These are phyloP conservation scores for Gallinago paraguaiae DNA, from an alignment of 2,113 vertebrate species.

Conservation along the genomic window DNA sequence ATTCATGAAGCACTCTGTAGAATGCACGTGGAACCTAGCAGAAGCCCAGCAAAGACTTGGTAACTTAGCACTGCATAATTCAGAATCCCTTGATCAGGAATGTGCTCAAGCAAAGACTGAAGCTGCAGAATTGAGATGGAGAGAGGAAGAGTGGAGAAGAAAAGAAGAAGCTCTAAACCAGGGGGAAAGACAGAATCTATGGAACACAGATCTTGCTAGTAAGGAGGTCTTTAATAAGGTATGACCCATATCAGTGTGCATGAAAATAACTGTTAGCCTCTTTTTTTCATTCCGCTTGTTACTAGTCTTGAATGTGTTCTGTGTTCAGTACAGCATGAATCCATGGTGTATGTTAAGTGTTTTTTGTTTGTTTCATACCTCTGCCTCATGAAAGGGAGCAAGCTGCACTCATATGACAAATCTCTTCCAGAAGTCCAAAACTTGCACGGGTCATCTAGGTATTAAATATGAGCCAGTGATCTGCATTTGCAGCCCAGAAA, in stretches of 20 bases:
- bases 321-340: not conserved
- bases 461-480: not conserved
- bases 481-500: not conserved
- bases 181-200: slow-evolving; percentile 80
- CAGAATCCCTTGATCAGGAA: slow-evolving; percentile 92
- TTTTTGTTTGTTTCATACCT: not conserved
- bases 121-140: slow-evolving; percentile 83
- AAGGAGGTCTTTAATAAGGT: slow-evolving; percentile 97
- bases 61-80: slow-evolving; percentile 90
- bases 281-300: not conserved
- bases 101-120: slow-evolving; percentile 83
- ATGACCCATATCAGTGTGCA: not conserved
- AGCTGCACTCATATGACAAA: not conserved
- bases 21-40: slow-evolving; percentile 91
- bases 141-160: slow-evolving; percentile 91
- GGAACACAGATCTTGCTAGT: slow-evolving; percentile 80
- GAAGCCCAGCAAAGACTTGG: slow-evolving; percentile 95
- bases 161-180: slow-evolving; percentile 90
- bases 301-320: not conserved
- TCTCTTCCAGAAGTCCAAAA: not conserved
- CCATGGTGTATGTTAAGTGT: not conserved
- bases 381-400: not conserved
- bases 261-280: not conserved
- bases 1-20: slow-evolving; percentile 88
- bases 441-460: not conserved